These are phyloP conservation scores for Nerophis lumbriciformis DNA, from an alignment of 2,113 vertebrate genomes.

Conservation along the genomic window DNA sequence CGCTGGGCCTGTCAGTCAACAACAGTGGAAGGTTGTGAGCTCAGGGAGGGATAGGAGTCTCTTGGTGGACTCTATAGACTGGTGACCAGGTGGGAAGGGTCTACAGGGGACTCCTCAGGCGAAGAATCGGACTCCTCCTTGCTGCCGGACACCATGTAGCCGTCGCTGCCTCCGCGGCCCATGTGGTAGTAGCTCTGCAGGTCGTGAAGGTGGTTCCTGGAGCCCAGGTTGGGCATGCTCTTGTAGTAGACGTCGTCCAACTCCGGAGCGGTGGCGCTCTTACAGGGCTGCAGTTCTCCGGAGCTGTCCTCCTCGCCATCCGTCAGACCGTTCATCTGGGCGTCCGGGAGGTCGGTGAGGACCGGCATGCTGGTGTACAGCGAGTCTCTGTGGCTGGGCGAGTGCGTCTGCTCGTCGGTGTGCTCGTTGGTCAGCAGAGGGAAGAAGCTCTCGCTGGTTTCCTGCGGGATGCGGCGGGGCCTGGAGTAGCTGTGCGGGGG, in stretches of 20 bases:
- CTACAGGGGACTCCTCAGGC: slow-evolving; percentile 80
- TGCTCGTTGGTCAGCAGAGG: slow-evolving; percentile 93
- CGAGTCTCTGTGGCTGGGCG: slow-evolving; percentile 87
- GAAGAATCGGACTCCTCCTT: slow-evolving; percentile 86
- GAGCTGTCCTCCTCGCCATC: slow-evolving; percentile 80
- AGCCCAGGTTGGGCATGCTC: slow-evolving; percentile 98
- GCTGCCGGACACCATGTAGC: slow-evolving; percentile 88
- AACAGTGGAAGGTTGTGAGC: slow-evolving; percentile 44
- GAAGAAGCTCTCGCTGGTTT: slow-evolving; percentile 96
- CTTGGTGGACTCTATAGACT: slow-evolving; percentile 84
- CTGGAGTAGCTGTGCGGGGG: slow-evolving; percentile 82
- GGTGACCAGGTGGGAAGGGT: slow-evolving; percentile 93
- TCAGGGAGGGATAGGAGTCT: slow-evolving; percentile 52
- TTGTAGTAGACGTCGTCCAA: slow-evolving; percentile 96
- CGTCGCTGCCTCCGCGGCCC: slow-evolving; percentile 94
- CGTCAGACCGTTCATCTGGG: slow-evolving; percentile 69
- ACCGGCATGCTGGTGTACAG: slow-evolving; percentile 97
- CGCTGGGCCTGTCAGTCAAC: slow-evolving; percentile 50
- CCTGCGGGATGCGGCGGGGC: slow-evolving; percentile 84
- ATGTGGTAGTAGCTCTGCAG: slow-evolving; percentile 96
- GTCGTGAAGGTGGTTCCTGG: slow-evolving; percentile 89
- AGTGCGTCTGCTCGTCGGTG: slow-evolving; percentile 76
- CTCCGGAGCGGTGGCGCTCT: slow-evolving; percentile 75
- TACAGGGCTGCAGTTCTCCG: slow-evolving; percentile 76
- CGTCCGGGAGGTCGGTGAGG: slow-evolving; percentile 80